Conservation (phyloP, 2,113 vertebrate genomes). For the Neoarius graeffei region DNA sequence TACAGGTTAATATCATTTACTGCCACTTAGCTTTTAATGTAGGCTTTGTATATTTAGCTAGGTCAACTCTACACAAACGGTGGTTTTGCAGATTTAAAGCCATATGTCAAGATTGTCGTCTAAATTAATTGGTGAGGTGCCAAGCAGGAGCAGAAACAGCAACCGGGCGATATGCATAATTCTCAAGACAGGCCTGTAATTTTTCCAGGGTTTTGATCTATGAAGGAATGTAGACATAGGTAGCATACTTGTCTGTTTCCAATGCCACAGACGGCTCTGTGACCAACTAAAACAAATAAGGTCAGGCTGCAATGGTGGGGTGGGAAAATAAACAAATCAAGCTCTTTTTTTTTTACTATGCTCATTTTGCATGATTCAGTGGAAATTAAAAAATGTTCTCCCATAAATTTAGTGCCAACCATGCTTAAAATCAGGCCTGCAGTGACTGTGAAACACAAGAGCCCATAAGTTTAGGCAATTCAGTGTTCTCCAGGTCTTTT, state of each 20-base stretch:
- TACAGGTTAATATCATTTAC: conserved; percentile 45
- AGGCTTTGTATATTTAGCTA: conserved; percentile 50
- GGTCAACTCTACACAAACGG: conserved; percentile 40
- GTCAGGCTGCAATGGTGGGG: conserved; percentile 46
- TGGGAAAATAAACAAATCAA: conserved; percentile 48
- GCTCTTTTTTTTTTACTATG: conserved; percentile 31
- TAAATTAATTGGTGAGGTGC: conserved; percentile 50
- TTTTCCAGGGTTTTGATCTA: conserved; percentile 42
- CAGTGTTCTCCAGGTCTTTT: conserved; percentile 14
- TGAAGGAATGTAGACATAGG: conserved; percentile 48
- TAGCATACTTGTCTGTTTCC: conserved; percentile 38
- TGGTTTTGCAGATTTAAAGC: conserved; percentile 46
- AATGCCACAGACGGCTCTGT: conserved; percentile 50
- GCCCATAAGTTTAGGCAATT: conserved; percentile 2
- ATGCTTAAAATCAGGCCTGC: conserved; percentile 28
- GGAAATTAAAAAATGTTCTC: conserved; percentile 43
- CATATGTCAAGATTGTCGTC: conserved; percentile 44
- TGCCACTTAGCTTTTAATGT: conserved; percentile 51
- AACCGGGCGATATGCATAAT: conserved; percentile 21
- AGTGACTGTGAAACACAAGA: conserved; percentile 23
- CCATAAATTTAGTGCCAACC: conserved; percentile 39
- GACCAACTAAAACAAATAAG: conserved; percentile 56
- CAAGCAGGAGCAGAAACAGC: conserved; percentile 43
- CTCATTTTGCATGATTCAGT: conserved; percentile 43
- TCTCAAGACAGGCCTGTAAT: conserved; percentile 32